phyloP scores from a whole-genome alignment of 2,888 invertebrate species.

The Amblyteles armatorius region DNA sequence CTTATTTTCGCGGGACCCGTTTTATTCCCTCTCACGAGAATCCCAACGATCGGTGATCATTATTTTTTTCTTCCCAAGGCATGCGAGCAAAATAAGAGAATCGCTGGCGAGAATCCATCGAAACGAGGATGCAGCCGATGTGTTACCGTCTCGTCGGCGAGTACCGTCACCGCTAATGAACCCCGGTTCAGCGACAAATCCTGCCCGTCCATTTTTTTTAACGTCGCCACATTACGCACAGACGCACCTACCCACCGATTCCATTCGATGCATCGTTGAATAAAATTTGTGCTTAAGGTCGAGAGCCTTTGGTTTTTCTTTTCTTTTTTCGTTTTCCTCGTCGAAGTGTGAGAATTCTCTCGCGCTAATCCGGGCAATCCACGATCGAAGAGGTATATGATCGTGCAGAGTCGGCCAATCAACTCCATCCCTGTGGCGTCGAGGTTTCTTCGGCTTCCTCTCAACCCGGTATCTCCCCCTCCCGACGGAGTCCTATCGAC shows the following conservation, averaged over 20 bases:
- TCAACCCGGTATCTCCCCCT: constrained; percentile 9
- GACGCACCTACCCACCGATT: constrained; percentile 36
- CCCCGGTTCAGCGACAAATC: constrained; percentile 26
- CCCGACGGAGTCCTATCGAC: constrained; percentile 51
- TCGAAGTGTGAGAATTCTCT: constrained; percentile 49
- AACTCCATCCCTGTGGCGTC: constrained; percentile 52
- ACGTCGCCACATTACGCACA: constrained; percentile 33
- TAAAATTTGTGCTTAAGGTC: constrained; percentile 61
- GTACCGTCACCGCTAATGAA: constrained; percentile 19
- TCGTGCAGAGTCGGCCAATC: constrained; percentile 62
- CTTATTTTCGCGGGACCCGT: too few species aligned
- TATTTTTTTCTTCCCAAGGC: background rate
- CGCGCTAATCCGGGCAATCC: constrained; percentile 57
- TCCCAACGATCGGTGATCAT: background rate
- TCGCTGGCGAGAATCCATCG: background rate
- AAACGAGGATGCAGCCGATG: background rate
- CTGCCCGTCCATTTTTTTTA: constrained; percentile 34
- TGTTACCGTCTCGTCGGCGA: background rate
- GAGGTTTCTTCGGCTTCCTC: constrained; percentile 35
- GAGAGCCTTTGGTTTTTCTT: constrained; percentile 5
- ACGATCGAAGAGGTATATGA: constrained; percentile 47
- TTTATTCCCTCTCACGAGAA: background rate
- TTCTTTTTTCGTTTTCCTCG: background rate
- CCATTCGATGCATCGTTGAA: constrained; percentile 50
- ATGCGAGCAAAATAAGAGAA: background rate